Conservation (phyloP, 2,797 vertebrate genomes). For the Coendou prehensilis region DNA sequence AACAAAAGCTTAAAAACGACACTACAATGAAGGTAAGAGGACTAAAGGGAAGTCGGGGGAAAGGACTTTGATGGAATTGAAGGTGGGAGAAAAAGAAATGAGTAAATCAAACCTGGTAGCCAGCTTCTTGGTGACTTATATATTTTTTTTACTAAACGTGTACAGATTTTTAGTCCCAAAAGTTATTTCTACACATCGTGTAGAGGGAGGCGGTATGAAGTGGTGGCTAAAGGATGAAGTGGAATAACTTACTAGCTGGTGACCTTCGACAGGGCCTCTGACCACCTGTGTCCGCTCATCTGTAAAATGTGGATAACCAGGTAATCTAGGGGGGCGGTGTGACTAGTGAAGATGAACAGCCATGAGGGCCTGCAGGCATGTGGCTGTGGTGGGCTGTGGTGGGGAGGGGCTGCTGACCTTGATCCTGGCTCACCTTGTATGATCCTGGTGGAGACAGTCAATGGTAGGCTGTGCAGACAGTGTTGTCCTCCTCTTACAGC, state of each 20-base stretch:
- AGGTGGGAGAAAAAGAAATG: not conserved
- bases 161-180: not conserved
- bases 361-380: not conserved
- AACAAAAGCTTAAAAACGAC: not conserved
- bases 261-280: not conserved
- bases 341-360: constrained; percentile 25
- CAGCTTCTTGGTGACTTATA: not conserved
- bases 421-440: not conserved
- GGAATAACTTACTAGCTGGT: not conserved
- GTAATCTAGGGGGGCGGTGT: not conserved
- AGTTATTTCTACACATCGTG: not conserved
- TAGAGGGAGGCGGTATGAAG: not conserved
- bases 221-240: not conserved
- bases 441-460: not conserved
- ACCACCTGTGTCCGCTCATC: not conserved
- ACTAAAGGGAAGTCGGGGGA: not conserved
- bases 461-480: not conserved
- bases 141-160: not conserved
- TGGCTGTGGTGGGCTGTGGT: not conserved
- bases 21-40: not conserved
- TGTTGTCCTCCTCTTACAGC: no score
- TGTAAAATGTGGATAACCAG: not conserved
- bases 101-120: not conserved
- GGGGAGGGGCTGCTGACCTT: not conserved
- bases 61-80: not conserved